Percentiles rank a stretch among this genome's conserved stretches.
These are phyloP conservation scores for Alviniconcha strummeri DNA, from an alignment of 2,888 invertebrate species.

Conservation along the genomic window DNA sequence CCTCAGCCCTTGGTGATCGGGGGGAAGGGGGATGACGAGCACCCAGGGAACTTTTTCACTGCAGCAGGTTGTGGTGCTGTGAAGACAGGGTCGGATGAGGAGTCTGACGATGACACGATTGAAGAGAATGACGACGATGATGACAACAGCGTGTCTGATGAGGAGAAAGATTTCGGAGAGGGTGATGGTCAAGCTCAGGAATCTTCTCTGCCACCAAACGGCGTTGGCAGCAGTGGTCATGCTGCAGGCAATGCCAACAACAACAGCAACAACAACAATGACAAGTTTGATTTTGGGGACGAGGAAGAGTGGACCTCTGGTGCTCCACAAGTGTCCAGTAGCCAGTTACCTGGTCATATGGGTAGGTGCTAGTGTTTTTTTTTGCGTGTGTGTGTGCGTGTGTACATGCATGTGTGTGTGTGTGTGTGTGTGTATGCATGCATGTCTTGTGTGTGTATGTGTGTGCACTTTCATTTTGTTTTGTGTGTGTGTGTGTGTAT, in stretches of 20 bases:
- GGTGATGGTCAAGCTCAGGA: not conserved
- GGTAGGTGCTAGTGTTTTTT: not conserved
- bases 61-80: not conserved
- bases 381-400: not conserved
- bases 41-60: not conserved
- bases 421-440: not conserved
- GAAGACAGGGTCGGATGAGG: not conserved
- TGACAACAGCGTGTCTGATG: slow-evolving; percentile 28
- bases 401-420: not conserved
- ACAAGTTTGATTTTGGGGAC: slow-evolving; percentile 56
- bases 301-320: slow-evolving; percentile 58
- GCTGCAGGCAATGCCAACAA: not conserved
- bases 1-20: slow-evolving; percentile 29
- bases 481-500: not conserved
- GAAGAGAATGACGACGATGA: slow-evolving; percentile 37
- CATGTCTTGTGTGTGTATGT: not conserved
- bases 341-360: not conserved
- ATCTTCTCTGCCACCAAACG: too few species aligned
- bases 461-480: not conserved
- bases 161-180: slow-evolving; percentile 26
- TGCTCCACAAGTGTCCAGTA: slow-evolving; percentile 32
- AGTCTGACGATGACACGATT: not conserved
- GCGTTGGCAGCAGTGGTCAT: slow-evolving; percentile 11
- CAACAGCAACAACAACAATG: not conserved
- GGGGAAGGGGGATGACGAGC: slow-evolving; percentile 7